phyloP scores from a whole-genome alignment of 2,797 vertebrate species.

The Paramormyrops hopkinsi region DNA sequence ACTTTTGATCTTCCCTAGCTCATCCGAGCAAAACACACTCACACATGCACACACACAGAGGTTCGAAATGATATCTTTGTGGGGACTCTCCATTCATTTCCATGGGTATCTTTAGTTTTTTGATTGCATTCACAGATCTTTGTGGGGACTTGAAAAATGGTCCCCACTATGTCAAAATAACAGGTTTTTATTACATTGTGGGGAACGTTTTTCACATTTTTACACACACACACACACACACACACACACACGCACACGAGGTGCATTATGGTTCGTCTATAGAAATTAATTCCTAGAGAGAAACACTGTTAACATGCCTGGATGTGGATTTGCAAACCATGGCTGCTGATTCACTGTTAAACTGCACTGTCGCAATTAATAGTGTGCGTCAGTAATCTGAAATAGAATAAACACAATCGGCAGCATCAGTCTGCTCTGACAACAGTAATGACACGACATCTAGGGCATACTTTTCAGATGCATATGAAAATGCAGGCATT shows the following conservation, averaged over 20 bases:
- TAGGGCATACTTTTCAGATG: not conserved
- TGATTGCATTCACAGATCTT: too few relatives aligned
- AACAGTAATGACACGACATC: not conserved
- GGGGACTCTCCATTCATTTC: too few relatives aligned
- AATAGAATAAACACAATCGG: not conserved
- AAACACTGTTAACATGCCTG: not conserved
- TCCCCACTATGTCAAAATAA: too few relatives aligned
- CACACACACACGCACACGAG: not conserved
- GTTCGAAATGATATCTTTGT: too few relatives aligned
- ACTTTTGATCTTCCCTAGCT: not conserved
- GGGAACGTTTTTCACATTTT: too few relatives aligned
- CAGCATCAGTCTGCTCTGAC: not conserved
- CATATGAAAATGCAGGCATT: not conserved
- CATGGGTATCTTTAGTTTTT: too few relatives aligned
- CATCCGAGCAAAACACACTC: not conserved
- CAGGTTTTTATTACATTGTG: too few relatives aligned
- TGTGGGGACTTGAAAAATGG: too few relatives aligned
- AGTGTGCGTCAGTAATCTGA: not conserved
- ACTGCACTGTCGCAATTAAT: not conserved
- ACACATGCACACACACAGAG: too few relatives aligned
- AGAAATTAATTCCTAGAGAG: not conserved
- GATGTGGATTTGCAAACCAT: not conserved
- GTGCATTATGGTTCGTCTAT: not conserved
- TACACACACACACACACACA: too few relatives aligned
- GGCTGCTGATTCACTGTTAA: not conserved